Base-by-base conservation (phyloP, 2,888 invertebrate species). In the Metalampra italica region DNA sequence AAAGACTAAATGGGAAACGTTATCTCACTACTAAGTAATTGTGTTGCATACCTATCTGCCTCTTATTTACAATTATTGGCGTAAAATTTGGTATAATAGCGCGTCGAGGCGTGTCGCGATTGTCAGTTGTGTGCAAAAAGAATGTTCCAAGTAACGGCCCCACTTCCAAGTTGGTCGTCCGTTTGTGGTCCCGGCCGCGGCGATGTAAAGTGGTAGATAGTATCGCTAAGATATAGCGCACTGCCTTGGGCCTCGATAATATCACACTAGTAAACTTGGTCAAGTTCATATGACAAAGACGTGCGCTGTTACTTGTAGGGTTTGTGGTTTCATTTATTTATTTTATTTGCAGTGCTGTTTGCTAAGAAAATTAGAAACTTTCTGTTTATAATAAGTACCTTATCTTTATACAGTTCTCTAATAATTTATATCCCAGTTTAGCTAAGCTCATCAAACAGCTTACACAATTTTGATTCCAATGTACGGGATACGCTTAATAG, bases 31-130 rank as follows among this genome's bases (percentile, higher is more conserved):
- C 52, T 60, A 59, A 63, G 63, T 55, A 59, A 54, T 61, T 61
- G 68, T 64, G 62, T 67, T 62, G 49, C 57, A 60, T 57, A 65
- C 66, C 63, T 62, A 66, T 65, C 68, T 68, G 58, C 63, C 60
- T 66, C 67, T 75, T 75, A 80, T 78, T 80, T 72, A 69, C 75
- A 78, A 81, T 79, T 77, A 75, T 64, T 71, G 68, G 75, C 78
- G 80, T 80, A 68, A 77, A 81, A 82, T 76, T 75, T 62, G 64
- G 60, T 68, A 65, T 71, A 74, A 76, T 71, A 66, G 73, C 75
- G 69, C 74, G 67, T 71, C 75, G 68, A 59, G 55, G 58, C 67
- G 69, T 66, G 63, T 60, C 69, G 66, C 68, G 62, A 64, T 60
- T n/a, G 45, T 34, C 63, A 54, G 65, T 73, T 70, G 70, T 71